Base-by-base conservation (phyloP, 1,140 invertebrate genomes). In the Cardiocondyla obscurior region DNA sequence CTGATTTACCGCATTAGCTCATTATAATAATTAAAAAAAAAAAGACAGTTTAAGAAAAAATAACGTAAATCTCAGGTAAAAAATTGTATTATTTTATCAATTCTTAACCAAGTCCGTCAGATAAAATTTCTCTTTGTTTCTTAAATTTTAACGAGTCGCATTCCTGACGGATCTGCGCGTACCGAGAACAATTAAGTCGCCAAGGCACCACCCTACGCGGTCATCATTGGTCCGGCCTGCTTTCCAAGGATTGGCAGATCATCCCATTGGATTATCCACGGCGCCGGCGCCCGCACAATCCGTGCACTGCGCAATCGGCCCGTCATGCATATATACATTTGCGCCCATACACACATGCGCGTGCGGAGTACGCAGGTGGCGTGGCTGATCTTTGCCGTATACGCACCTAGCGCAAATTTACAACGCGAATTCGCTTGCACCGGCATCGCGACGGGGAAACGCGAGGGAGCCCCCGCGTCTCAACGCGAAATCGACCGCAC, bases 231-330 rank as follows among this genome's bases (percentile, higher is more conserved):
- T 84, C 73, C 87, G 83, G 12, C 36, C 42, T 84, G 85, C 89
- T 89, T 89, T 85, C 60, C 90, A 86, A 84, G 91, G 92, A 93
- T 94, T 94, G 93, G 92, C 85, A 89, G 92, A 93, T 94, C 70
- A 93, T 93, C 92, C 92, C 88, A 93, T 93, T 93, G 93, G 92
- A 93, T 94, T 93, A 93, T 94, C 92, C 89, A 85, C 86, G 88
- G 90, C 93, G 92, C 91, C 93, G 92, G 90, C 93, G 93, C 92
- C 74, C 73, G 89, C 51, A 82, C 86, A 72, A 70, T 72, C 72
- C 74, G 58, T 76, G 74, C 64, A 81, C 86, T 88, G 86, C 85
- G 87, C 84, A 88, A n/a, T 88, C 83, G 51, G 65, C 76, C 30
- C 33, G 44, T 16, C 49, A 55, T 51, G 33, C 22, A 60, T 42